Conservation (phyloP, 2,888 invertebrate species). For the Drosophila vallismaia region DNA sequence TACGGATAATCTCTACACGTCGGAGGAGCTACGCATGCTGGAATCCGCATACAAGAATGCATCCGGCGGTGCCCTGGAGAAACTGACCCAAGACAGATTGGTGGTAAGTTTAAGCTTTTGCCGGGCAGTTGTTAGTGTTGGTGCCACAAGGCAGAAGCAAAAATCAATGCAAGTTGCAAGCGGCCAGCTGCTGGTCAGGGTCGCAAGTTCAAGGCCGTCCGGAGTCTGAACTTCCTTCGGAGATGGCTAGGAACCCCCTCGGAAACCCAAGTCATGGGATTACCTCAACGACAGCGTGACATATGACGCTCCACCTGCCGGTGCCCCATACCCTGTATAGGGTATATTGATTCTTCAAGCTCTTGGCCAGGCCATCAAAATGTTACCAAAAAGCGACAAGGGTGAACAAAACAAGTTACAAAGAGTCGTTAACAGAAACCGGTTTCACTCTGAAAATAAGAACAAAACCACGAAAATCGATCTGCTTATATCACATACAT, state of each 20-base stretch:
- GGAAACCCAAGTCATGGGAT: not conserved
- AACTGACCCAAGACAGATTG: constrained; percentile 74
- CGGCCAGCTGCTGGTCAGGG: constrained; percentile 40
- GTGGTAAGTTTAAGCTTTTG: constrained; percentile 64
- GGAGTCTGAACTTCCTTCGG: constrained; percentile 23
- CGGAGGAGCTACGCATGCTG: constrained; percentile 74
- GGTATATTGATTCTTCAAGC: not conserved
- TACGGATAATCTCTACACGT: constrained; percentile 66
- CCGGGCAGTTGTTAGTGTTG: not conserved
- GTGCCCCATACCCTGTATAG: not conserved
- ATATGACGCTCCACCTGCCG: constrained; percentile 26
- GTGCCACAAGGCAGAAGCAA: constrained; percentile 21
- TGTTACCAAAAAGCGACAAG: not conserved
- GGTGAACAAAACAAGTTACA: not conserved
- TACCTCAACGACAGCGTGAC: constrained; percentile 17
- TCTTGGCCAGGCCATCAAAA: not conserved
- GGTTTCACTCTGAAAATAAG: constrained; percentile 1
- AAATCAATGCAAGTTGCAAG: constrained; percentile 60
- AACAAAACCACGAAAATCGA: constrained; percentile 1
- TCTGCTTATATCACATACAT: not conserved
- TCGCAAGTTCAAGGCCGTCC: constrained; percentile 68
- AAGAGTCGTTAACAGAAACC: not conserved
- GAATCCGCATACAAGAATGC: constrained; percentile 73
- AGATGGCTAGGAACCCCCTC: not conserved
- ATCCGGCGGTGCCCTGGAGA: constrained; percentile 73